Conservation (phyloP, 1,140 invertebrate genomes). For the Sesamia nonagrioides region DNA sequence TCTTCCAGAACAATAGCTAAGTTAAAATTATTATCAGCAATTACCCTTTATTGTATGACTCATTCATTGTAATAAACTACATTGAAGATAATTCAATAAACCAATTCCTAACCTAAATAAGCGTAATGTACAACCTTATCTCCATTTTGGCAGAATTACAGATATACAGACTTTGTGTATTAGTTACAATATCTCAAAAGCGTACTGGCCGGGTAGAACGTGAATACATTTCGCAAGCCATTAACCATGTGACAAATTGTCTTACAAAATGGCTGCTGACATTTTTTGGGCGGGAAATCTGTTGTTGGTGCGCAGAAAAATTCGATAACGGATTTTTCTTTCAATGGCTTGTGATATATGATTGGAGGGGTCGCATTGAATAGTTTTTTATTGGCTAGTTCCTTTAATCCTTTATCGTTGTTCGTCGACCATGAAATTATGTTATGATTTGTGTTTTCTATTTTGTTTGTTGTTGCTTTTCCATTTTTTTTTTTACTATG, state of each 20-base stretch:
- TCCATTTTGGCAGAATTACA: conserved; percentile 45
- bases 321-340: conserved; percentile 76
- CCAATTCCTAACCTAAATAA: conserved; percentile 36
- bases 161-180: conserved; percentile 52
- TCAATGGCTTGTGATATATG: conserved; percentile 75
- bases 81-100: conserved; percentile 16
- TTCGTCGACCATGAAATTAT: conserved; percentile 61
- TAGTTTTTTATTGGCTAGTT: conserved; percentile 70
- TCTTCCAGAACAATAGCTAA: conserved; percentile 27
- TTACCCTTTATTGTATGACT: conserved; percentile 36
- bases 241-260: conserved; percentile 81
- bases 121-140: conserved; percentile 31
- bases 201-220: conserved; percentile 46
- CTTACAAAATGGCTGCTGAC: conserved; percentile 76
- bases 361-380: conserved; percentile 63
- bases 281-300: conserved; percentile 78
- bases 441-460: conserved; percentile 40
- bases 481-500: neutral
- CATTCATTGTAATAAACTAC: conserved; percentile 19
- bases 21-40: conserved; percentile 20
- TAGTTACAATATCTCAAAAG: conserved; percentile 66
- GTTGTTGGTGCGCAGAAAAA: conserved; percentile 71
- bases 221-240: conserved; percentile 83
- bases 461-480: conserved; percentile 53
- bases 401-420: conserved; percentile 72